Evolutionary conservation across 2,888 invertebrate genomes (phyloP), one percentile per base, ranked within the genome.

Genomic region (Orthosia incerta): DNA sequence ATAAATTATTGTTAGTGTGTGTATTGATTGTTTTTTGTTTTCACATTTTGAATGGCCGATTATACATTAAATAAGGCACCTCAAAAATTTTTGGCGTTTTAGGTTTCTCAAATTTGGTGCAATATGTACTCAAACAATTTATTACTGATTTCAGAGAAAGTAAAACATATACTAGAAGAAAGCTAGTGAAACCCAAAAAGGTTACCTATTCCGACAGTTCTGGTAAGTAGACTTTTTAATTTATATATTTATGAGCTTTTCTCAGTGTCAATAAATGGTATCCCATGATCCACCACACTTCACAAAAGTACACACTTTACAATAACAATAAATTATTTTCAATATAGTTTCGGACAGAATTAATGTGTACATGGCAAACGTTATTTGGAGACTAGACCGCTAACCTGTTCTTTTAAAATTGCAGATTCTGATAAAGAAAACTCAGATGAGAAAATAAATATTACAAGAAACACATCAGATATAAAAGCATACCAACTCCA

Each of bases 361-460:
- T 39, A 39, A 39, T 39, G 9, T 9, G 9, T 39, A 39, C 9
- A 39, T 1, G 39, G 9, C 39, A 39, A 39, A 39, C 39, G 1
- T 9, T 39, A 39, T 9, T 1, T 39, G 9, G 0, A 50, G 4
- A 1, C 3, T 45, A 18, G 50, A 65, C 7, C 20, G 2, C 11
- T 53, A 53, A 53, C 12, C 20, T 20, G 4, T n/a, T 9, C 18
- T 13, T 64, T 45, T 73, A 55, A 68, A 74, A 75, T 92, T 92
- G 60, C 89, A 96, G 95, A 93, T 72, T 93, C 93, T 20, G 93
- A 94, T 23, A 95, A 95, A 87, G 96, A 95, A 91, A 95, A 95
- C 69, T 82, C 88, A 7, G 76, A 74, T 15, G 82, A 85, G 71
- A 76, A 76, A 53, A 64, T 55, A 61, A 78, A 87, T 71, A 39